Evolutionary conservation across 1,140 invertebrate species (phyloP).

Genomic region (Elymnias hypermnestra): DNA sequence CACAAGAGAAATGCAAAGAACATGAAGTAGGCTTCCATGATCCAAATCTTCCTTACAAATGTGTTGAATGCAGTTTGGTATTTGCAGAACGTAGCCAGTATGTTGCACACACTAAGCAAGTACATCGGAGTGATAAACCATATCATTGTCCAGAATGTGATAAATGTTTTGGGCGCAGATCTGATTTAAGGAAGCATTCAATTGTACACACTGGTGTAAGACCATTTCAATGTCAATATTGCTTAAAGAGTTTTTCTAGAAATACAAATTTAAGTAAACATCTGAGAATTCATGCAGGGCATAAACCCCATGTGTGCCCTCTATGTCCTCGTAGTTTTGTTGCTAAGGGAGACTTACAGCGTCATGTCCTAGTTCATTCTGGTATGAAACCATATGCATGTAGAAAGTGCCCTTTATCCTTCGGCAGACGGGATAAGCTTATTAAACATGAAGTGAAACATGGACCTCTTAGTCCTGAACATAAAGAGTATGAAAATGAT

Average conservation of each 20-base stretch:
- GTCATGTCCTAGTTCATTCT: slow-evolving; percentile 83
- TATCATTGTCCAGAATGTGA: slow-evolving; percentile 81
- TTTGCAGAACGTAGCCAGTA: slow-evolving; percentile 76
- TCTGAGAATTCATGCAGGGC: slow-evolving; percentile 83
- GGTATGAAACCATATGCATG: slow-evolving; percentile 84
- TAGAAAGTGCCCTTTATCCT: slow-evolving; percentile 80
- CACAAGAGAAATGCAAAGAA: slow-evolving; percentile 75
- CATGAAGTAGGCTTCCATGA: slow-evolving; percentile 78
- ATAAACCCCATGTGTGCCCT: slow-evolving; percentile 83
- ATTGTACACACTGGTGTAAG: slow-evolving; percentile 84
- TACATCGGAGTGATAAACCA: slow-evolving; percentile 80
- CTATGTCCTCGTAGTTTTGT: slow-evolving; percentile 85
- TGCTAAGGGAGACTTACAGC: slow-evolving; percentile 80
- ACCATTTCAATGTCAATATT: slow-evolving; percentile 81
- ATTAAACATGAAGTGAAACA: slow-evolving; percentile 78
- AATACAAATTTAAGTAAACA: slow-evolving; percentile 93
- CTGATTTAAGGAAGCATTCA: slow-evolving; percentile 81
- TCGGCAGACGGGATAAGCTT: slow-evolving; percentile 79
- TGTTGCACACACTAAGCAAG: slow-evolving; percentile 78
- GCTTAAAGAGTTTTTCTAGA: slow-evolving; percentile 82
- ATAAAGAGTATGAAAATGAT: slow-evolving; percentile 44
- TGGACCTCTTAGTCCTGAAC: slow-evolving; percentile 35
- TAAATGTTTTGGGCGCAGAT: slow-evolving; percentile 79
- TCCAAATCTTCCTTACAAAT: slow-evolving; percentile 76
- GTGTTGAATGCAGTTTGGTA: slow-evolving; percentile 76